phyloP scores from a whole-genome alignment of 2,113 vertebrate genomes.

The Hydrolagus affinis region DNA sequence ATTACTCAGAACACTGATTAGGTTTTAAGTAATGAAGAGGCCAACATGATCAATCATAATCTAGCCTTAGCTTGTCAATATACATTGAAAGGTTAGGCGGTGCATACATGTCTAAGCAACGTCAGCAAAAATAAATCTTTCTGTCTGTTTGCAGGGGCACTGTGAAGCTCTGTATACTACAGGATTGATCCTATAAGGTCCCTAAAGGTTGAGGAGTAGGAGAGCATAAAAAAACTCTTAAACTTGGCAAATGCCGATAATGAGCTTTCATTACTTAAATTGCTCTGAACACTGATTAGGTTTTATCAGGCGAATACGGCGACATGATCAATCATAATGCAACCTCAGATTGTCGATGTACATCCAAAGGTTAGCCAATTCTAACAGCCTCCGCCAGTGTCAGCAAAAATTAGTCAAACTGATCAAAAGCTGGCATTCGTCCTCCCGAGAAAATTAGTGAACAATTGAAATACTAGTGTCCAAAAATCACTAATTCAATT shows the following conservation, averaged over 20 bases:
- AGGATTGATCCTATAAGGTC: slow-evolving; percentile 21
- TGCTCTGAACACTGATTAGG: slow-evolving; percentile 82
- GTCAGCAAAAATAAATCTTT: slow-evolving; percentile 32
- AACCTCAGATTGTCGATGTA: slow-evolving; percentile 70
- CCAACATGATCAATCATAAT: slow-evolving; percentile 98
- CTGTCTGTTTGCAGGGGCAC: slow-evolving; percentile 28
- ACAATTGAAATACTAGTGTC: slow-evolving; percentile 78
- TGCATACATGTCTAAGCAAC: not conserved
- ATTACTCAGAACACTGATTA: slow-evolving; percentile 97
- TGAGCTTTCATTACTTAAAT: slow-evolving; percentile 92
- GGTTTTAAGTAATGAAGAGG: slow-evolving; percentile 98
- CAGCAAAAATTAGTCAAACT: slow-evolving; percentile 90
- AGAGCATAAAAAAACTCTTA: slow-evolving; percentile 52
- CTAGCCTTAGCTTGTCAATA: slow-evolving; percentile 76
- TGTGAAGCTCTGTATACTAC: slow-evolving; percentile 6
- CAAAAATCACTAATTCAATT: slow-evolving; percentile 79
- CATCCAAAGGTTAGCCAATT: slow-evolving; percentile 87
- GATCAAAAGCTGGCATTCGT: slow-evolving; percentile 78
- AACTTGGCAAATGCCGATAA: slow-evolving; percentile 78
- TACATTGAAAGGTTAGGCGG: slow-evolving; percentile 34
- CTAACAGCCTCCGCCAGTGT: slow-evolving; percentile 68
- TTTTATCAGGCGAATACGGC: slow-evolving; percentile 81
- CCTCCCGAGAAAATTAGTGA: slow-evolving; percentile 86
- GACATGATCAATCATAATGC: slow-evolving; percentile 81
- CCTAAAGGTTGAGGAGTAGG: slow-evolving; percentile 20